Evolutionary conservation across 2,888 invertebrate species (phyloP).

Genomic region (Drosophila quinaria): DNA sequence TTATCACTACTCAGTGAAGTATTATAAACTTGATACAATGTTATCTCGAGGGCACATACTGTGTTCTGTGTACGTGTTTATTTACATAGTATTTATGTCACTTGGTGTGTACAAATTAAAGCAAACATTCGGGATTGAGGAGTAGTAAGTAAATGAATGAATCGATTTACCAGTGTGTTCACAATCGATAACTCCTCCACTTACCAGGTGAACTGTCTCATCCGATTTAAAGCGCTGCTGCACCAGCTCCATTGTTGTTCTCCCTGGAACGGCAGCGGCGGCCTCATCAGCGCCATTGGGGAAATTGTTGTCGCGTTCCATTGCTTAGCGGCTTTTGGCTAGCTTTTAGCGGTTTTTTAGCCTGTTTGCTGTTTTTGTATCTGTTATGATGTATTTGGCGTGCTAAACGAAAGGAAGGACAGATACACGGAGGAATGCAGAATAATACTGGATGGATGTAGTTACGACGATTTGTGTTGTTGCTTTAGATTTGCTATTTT

Average conservation of each 20-base stretch:
- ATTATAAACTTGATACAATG: constrained; percentile 14
- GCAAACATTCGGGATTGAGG: constrained; percentile 13
- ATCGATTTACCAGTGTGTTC: constrained; percentile 31
- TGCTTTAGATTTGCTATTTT: constrained; percentile 37
- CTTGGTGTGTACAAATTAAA: neutral
- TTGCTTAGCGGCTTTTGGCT: constrained; percentile 28
- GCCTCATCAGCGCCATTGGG: constrained; percentile 15
- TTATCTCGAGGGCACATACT: constrained; percentile 14
- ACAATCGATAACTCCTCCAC: constrained; percentile 21
- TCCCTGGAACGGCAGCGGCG: constrained; percentile 17
- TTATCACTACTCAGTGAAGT: constrained; percentile 17
- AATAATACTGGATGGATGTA: constrained; percentile 30
- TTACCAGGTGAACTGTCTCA: constrained; percentile 83
- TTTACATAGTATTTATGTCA: neutral
- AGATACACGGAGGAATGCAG: constrained; percentile 14
- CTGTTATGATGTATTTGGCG: constrained; percentile 7
- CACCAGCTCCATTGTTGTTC: constrained; percentile 72
- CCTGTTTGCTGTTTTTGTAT: constrained; percentile 1
- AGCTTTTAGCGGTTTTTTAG: constrained; percentile 8
- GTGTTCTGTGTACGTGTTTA: neutral
- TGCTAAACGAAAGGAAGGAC: constrained; percentile 6
- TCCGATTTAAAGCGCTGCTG: constrained; percentile 84
- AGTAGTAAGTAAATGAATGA: constrained; percentile 3
- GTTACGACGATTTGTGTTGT: constrained; percentile 5
- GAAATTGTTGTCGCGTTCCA: constrained; percentile 38